Evolutionary conservation across 2,113 vertebrate species (phyloP).

Genomic region (Daboia siamensis): DNA sequence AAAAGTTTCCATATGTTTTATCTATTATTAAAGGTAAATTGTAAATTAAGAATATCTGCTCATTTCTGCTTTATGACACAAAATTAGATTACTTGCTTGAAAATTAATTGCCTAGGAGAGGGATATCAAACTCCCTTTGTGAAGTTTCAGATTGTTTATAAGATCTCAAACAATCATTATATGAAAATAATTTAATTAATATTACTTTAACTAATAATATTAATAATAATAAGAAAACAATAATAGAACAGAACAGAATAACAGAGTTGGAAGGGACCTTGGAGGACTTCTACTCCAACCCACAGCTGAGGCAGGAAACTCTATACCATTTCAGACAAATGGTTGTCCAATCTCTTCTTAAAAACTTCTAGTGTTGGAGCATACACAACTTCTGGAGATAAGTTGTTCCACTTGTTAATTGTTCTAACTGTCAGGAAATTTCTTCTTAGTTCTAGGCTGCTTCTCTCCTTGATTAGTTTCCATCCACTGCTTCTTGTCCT

Average conservation of each 20-base stretch:
- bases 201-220: neutral
- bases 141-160: neutral
- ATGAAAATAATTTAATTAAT: neutral
- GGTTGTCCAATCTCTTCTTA: too few species aligned
- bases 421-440: too few species aligned
- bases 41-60: neutral
- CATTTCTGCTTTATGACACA: neutral
- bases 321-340: too few species aligned
- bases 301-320: too few species aligned
- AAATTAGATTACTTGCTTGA: neutral
- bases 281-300: too few species aligned
- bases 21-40: neutral
- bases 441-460: too few species aligned
- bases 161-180: neutral
- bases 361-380: too few species aligned
- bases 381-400: too few species aligned
- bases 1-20: neutral
- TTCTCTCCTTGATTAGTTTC: too few species aligned
- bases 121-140: neutral
- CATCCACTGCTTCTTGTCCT: too few species aligned
- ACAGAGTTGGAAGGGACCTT: too few species aligned
- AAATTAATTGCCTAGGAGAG: neutral
- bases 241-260: neutral
- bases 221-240: neutral
- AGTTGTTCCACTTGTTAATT: too few species aligned